Evolutionary conservation across 2,113 vertebrate species (phyloP), one percentile per base, ranked within the genome.

Genomic region (Mesoclemmys tuberculata): DNA sequence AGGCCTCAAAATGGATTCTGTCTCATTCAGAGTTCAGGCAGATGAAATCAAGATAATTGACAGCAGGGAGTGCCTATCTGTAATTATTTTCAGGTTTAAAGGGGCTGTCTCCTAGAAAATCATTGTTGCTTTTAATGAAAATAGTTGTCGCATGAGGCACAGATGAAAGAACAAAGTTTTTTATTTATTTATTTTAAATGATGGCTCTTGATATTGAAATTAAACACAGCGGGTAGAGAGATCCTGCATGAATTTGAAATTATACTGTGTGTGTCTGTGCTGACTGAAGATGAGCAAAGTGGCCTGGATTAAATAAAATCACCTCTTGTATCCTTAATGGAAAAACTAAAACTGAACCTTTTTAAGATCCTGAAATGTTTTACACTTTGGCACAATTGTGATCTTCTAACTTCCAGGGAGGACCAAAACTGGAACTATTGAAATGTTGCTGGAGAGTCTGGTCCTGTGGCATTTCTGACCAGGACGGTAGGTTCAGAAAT

Each of bases 11-110:
- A 82, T 92, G 38, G 41, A 88, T 94, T 93, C 89, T 90, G 8
- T 93, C 35, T 87, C 90, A 87, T 89, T 93, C 87, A 56, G 52
- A 14, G 26, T 92, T 93, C 24, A 91, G 14, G 35, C 85, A 74
- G 38, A 80, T 35, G 90, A 95, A 92, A 0, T 0, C 4, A 64
- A 14, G 3, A 12, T 81, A 26, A 10, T 90, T 90, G 80, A 94
- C 88, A 95, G 82, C 86, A 89, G 86, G n/a, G 80, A 89, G 29
- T 90, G 38, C 48, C 80, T 90, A 85, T 56, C 51, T 0, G 1
- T 89, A 96, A 96, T 94, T 92, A 93, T 84, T 95, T 93, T 92
- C 51, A 61, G 2, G 41, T 94, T 92, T 96, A 92, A 96, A 93
- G 18, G 18, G 79, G 5, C 4, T 75, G 79, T 29, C 29, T 87